Conservation (phyloP, 1,140 invertebrate genomes). For the Drosophila bifasciata region DNA sequence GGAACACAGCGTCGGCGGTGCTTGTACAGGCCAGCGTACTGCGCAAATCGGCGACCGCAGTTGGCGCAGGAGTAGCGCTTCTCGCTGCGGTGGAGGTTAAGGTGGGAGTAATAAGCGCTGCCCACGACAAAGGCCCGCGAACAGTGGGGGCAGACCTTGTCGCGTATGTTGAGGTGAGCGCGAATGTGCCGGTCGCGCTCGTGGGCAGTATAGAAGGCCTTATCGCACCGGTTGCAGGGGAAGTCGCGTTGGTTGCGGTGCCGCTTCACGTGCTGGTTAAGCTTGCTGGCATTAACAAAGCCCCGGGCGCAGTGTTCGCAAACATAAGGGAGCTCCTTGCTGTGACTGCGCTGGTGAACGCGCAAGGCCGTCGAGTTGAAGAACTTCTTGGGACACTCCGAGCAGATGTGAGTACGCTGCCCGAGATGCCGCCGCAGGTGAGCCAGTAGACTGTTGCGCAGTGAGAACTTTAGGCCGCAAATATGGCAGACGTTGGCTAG, state of each 20-base stretch:
- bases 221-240: slow-evolving; percentile 88
- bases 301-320: slow-evolving; percentile 71
- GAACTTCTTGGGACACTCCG: slow-evolving; percentile 74
- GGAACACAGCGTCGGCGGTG: slow-evolving; percentile 81
- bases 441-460: slow-evolving; percentile 61
- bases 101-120: slow-evolving; percentile 86
- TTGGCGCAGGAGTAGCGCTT: slow-evolving; percentile 85
- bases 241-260: slow-evolving; percentile 91
- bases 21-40: slow-evolving; percentile 86
- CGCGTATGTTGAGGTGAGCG: slow-evolving; percentile 72
- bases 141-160: slow-evolving; percentile 86
- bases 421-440: slow-evolving; percentile 67
- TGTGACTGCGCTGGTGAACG: slow-evolving; percentile 70
- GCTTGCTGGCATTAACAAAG: slow-evolving; percentile 84
- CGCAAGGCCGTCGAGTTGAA: slow-evolving; percentile 64
- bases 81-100: slow-evolving; percentile 86
- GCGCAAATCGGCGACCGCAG: slow-evolving; percentile 85
- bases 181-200: slow-evolving; percentile 65
- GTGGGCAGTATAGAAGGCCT: slow-evolving; percentile 85
- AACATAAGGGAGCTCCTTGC: slow-evolving; percentile 74
- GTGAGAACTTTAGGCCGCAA: slow-evolving; percentile 71
- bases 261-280: slow-evolving; percentile 85
- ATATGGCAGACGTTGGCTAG: slow-evolving; percentile 74
- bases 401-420: slow-evolving; percentile 52
- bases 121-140: slow-evolving; percentile 86